Conservation (phyloP, 2,797 vertebrate species). For the Ctenopoma kingsleyae region DNA sequence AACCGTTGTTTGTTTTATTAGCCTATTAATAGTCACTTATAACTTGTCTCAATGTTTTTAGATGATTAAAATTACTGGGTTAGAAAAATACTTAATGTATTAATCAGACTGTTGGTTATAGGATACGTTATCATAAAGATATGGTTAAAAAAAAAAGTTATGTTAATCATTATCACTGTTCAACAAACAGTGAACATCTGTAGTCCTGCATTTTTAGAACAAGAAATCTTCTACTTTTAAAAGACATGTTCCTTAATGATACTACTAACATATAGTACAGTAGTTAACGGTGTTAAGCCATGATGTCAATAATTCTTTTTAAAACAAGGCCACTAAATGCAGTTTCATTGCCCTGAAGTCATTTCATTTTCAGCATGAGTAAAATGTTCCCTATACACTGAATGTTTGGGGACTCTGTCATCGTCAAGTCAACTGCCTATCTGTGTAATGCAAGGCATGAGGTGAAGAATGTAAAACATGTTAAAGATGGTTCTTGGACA, state of each 20-base stretch:
- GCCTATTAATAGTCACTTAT: constrained; percentile 19
- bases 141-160: neutral
- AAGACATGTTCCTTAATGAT: constrained; percentile 3
- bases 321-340: constrained; percentile 46
- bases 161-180: neutral
- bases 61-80: constrained; percentile 6
- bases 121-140: neutral
- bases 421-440: constrained; percentile 43
- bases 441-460: constrained; percentile 48
- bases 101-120: constrained; percentile 11
- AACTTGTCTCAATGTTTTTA: constrained; percentile 23
- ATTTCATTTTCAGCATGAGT: constrained; percentile 41
- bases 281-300: constrained; percentile 45
- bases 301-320: constrained; percentile 39
- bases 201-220: neutral
- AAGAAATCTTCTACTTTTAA: constrained; percentile 7
- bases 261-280: constrained; percentile 20
- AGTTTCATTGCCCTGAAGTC: constrained; percentile 40
- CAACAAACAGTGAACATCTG: constrained; percentile 3
- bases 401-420: constrained; percentile 72
- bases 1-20: constrained; percentile 42
- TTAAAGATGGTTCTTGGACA: constrained; percentile 54
- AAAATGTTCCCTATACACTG: constrained; percentile 40
- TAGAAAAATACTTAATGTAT: constrained; percentile 28
- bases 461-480: constrained; percentile 70